Conservation (phyloP, 2,113 vertebrate species). For the Equus przewalskii region DNA sequence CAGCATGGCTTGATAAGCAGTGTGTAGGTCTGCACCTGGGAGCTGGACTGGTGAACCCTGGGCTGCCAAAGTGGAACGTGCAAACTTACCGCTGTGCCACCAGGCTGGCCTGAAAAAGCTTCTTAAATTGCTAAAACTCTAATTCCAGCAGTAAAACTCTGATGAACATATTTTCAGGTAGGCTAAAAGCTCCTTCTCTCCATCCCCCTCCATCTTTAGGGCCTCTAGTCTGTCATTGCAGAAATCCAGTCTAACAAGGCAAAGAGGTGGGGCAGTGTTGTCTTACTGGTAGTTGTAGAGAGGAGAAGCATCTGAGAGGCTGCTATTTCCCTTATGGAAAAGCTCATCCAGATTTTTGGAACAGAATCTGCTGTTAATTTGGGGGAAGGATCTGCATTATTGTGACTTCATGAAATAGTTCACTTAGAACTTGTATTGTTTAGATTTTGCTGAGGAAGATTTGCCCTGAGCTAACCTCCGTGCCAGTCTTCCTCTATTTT, state of each 20-base stretch:
- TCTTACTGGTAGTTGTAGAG: not conserved
- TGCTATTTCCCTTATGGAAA: not conserved
- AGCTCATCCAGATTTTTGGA: not conserved
- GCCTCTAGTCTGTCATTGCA: not conserved
- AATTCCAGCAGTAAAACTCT: not conserved
- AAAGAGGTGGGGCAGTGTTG: not conserved
- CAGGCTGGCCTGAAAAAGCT: not conserved
- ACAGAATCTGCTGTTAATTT: not conserved
- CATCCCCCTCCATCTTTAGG: not conserved
- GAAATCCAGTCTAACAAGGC: not conserved
- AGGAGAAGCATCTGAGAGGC: not conserved
- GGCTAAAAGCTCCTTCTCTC: not conserved
- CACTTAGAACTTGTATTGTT: too few relatives aligned
- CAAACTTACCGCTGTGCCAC: too few relatives aligned
- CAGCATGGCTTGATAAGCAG: too few relatives aligned
- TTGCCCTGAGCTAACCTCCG: too few relatives aligned
- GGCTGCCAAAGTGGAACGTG: too few relatives aligned
- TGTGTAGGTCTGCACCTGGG: too few relatives aligned
- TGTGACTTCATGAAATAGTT: not conserved
- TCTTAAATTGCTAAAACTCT: not conserved
- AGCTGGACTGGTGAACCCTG: too few relatives aligned
- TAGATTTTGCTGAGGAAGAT: too few relatives aligned
- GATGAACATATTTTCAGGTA: not conserved
- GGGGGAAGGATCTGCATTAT: not conserved
- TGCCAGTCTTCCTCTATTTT: too few relatives aligned